phyloP scores from a whole-genome alignment of 92 coral and sea anemone species.

The Parazoanthus darwini region DNA sequence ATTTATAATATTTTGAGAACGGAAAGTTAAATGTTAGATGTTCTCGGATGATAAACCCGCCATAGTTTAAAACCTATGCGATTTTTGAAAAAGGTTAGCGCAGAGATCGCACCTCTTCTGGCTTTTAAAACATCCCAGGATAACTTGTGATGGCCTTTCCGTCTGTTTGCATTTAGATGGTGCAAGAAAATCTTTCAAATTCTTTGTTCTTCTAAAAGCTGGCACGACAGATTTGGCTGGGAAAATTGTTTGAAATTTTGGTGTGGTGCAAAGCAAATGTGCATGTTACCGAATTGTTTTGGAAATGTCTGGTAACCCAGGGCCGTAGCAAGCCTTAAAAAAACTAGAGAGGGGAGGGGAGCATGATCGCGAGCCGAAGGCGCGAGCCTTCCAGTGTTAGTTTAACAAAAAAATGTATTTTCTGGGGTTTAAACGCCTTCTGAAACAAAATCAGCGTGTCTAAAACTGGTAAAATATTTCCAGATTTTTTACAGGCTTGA shows the following conservation, averaged over 20 bases:
- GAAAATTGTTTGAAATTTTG: background rate
- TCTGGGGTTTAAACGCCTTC: too few relatives aligned
- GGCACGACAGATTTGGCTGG: background rate
- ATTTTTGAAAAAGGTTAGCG: background rate
- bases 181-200: too few relatives aligned
- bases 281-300: background rate
- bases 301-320: conserved; percentile 26
- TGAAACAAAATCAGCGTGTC: too few relatives aligned
- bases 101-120: conserved; percentile 1
- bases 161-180: background rate
- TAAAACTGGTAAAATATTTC: too few relatives aligned
- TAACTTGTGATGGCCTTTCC: background rate
- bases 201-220: background rate
- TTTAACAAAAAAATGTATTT: too few relatives aligned
- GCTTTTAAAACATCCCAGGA: background rate
- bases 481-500: too few relatives aligned
- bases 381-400: too few relatives aligned
- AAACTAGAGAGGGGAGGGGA: too few relatives aligned
- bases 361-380: too few relatives aligned
- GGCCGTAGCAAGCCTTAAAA: background rate
- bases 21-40: too few relatives aligned
- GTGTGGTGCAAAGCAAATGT: conserved; percentile 5
- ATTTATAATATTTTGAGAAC: too few relatives aligned
- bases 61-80: background rate
- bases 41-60: too few relatives aligned